Percentiles rank a stretch among this genome's conserved stretches.
These are phyloP conservation scores for Columba guinea DNA, from an alignment of 2,797 vertebrate genomes.

Conservation along the genomic window DNA sequence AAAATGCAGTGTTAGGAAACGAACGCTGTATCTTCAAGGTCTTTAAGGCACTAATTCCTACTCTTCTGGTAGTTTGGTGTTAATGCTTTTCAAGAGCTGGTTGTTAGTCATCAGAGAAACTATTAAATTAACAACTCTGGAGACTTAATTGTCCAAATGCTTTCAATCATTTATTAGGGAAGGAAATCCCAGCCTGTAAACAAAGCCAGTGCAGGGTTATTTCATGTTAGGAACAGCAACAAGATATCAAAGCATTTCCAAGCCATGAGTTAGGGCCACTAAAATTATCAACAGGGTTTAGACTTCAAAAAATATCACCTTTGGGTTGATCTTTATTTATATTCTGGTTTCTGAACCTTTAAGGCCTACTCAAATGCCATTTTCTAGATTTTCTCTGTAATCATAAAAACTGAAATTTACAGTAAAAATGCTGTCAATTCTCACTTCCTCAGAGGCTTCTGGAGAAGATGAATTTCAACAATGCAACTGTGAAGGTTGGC, in stretches of 20 bases:
- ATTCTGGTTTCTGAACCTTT: background rate
- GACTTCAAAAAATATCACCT: background rate
- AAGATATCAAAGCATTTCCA: background rate
- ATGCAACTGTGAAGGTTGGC: background rate
- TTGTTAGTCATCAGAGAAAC: background rate
- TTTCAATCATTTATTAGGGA: slow-evolving; percentile 41
- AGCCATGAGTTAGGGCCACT: background rate
- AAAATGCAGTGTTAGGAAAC: background rate
- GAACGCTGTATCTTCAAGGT: background rate
- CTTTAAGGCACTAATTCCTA: background rate
- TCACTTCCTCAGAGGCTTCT: background rate
- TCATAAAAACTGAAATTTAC: background rate
- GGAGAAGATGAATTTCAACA: background rate
- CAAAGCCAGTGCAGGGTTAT: background rate
- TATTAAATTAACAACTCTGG: slow-evolving; percentile 2
- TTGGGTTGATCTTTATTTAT: background rate
- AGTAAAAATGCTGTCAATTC: background rate
- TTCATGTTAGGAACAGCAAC: background rate
- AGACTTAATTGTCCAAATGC: slow-evolving; percentile 24
- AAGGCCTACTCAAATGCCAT: background rate
- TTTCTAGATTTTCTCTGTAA: background rate
- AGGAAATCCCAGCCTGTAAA: slow-evolving; percentile 49
- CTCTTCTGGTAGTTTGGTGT: background rate
- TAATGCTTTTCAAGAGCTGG: background rate
- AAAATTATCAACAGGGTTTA: background rate